Evolutionary conservation across 2,888 invertebrate species (phyloP).

Genomic region (Habroteleia sp.): DNA sequence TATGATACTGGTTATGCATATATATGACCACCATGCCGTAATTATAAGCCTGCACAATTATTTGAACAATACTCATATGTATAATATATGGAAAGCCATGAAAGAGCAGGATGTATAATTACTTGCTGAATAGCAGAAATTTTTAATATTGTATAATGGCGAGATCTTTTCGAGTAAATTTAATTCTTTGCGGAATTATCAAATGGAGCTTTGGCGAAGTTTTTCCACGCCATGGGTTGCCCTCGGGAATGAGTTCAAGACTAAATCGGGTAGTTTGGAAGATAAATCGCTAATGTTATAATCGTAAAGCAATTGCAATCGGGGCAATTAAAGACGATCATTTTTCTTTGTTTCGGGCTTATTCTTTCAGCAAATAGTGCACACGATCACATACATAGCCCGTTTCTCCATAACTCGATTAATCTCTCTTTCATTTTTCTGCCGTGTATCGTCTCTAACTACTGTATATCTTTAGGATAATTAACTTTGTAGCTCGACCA

Average conservation of each 20-base stretch:
- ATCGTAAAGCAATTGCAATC: conserved; percentile 48
- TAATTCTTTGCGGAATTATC: too few relatives aligned
- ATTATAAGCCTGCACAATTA: conserved; percentile 51
- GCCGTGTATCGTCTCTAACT: conserved; percentile 51
- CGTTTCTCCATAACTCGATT: conserved; percentile 47
- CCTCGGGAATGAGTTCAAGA: conserved; percentile 1
- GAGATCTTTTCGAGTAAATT: background rate
- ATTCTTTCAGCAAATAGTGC: conserved; percentile 39
- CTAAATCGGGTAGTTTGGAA: conserved; percentile 3
- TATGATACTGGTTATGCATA: conserved; percentile 50
- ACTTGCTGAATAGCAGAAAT: conserved; percentile 6
- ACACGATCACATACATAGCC: conserved; percentile 8
- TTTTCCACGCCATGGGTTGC: too few relatives aligned
- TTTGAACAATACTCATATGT: conserved; percentile 47
- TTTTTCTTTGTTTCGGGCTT: conserved; percentile 32
- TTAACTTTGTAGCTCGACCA: conserved; percentile 58
- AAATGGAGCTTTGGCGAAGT: too few relatives aligned
- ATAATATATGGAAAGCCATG: conserved; percentile 21
- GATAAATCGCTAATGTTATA: conserved; percentile 22
- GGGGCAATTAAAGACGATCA: conserved; percentile 34
- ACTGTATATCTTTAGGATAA: conserved; percentile 56
- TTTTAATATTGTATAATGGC: background rate
- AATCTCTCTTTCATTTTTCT: conserved; percentile 53
- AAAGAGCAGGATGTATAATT: conserved; percentile 49
- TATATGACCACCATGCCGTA: conserved; percentile 36